Percentiles rank a stretch among this genome's conserved stretches.
These are phyloP conservation scores for Lobophora halterata DNA, from an alignment of 2,888 invertebrate species.

Conservation along the genomic window DNA sequence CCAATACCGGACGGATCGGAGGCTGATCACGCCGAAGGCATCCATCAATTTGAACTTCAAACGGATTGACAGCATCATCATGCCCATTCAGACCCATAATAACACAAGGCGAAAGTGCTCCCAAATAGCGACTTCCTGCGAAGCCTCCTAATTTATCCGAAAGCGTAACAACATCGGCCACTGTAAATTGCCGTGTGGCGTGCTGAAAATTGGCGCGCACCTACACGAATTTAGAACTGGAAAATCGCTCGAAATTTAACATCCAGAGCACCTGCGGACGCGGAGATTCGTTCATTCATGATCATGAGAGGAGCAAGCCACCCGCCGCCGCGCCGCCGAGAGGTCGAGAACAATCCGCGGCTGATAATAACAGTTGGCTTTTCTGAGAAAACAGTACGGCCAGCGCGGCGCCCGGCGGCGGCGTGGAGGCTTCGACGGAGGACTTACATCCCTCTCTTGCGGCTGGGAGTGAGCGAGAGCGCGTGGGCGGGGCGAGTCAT, in stretches of 20 bases:
- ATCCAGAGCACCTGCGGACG: conserved; percentile 71
- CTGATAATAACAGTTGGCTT: conserved; percentile 77
- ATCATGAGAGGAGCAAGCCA: conserved; percentile 56
- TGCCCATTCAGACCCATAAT: conserved; percentile 44
- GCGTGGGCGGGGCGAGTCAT: conserved; percentile 69
- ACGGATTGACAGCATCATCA: conserved; percentile 48
- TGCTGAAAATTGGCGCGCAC: conserved; percentile 68
- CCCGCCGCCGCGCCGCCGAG: conserved; percentile 42
- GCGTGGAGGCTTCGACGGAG: conserved; percentile 73
- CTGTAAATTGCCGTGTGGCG: conserved; percentile 71
- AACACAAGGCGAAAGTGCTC: conserved; percentile 54
- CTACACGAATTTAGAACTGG: conserved; percentile 60
- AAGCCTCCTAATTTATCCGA: conserved; percentile 52
- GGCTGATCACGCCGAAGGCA: conserved; percentile 43
- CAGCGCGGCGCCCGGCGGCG: too few species aligned
- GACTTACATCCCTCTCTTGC: conserved; percentile 61
- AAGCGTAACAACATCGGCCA: conserved; percentile 59
- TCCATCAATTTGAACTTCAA: conserved; percentile 40
- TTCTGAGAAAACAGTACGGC: conserved; percentile 70
- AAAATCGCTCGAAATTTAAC: conserved; percentile 65
- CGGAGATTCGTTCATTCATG: conserved; percentile 72
- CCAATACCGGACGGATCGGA: conserved; percentile 67
- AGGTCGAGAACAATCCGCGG: conserved; percentile 71
- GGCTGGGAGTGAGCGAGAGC: conserved; percentile 56
- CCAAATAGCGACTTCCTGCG: conserved; percentile 68